Base-by-base conservation (phyloP, 2,797 vertebrate species). In the Protosalanx chinensis region DNA sequence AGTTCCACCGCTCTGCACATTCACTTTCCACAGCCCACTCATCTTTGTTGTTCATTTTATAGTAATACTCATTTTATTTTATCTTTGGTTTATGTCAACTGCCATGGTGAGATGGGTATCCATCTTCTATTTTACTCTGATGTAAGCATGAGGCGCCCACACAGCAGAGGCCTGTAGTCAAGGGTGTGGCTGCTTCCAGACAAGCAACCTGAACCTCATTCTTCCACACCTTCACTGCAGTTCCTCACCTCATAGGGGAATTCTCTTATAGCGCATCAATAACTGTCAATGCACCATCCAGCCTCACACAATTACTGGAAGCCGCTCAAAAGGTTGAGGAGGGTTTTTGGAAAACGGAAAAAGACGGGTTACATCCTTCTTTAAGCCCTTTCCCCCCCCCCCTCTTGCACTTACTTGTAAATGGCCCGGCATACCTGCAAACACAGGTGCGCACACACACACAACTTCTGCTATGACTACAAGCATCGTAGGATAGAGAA, bases 141-240 rank as follows among this genome's bases (percentile, higher is more conserved):
- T 23, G 58, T 23, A 12, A 60, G 58, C 58, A 13, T 0, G 20
- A 23, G n/a, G 15, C n/a, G 51, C 51, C 51, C 6, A 56, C 51
- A 16, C 15, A 56, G 51, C 51, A 27, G 58, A 27, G 58, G 20
- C 58, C 58, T 60, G 5, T 29, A 29, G 58, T 20, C 58, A 10
- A 32, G 87, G 89, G 90, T 82, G 90, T 90, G 90, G 87, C 83
- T 71, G 59, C 63, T 72, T 51, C 77, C 67, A 79, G 85, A 89
- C 82, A 81, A 82, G 87, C 87, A 88, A 86, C 81, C 87, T 90
- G 87, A 88, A 86, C 81, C 87, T 90, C 87, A 86, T 83, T 91
- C 84, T 84, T 79, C 87, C 71, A 84, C 85, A 86, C 82, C 85
- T 81, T 72, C 82, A 85, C 86, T 81, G 76, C 86, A 86, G 88